Conservation (phyloP, 64 coral and sea anemone genomes). For the Pocillopora verrucosa region DNA sequence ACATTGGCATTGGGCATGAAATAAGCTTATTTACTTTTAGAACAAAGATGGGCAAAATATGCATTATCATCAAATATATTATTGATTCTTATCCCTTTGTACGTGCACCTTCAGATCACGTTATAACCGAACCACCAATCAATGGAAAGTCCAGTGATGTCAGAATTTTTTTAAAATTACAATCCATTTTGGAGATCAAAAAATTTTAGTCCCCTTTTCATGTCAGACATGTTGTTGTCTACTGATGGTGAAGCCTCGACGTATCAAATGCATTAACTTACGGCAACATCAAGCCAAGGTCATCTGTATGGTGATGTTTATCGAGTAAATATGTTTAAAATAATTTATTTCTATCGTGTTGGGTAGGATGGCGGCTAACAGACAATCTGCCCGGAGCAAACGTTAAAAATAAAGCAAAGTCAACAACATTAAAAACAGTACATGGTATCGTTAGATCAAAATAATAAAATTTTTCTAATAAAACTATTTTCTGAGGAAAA, state of each 20-base stretch:
- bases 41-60: background rate
- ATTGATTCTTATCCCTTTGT: background rate
- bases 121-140: background rate
- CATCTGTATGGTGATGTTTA: background rate
- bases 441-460: background rate
- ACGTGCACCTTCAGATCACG: background rate
- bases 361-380: background rate
- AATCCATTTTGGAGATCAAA: background rate
- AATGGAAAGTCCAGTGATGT: background rate
- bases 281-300: background rate
- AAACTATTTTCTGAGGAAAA: background rate
- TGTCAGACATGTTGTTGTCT: background rate
- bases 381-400: background rate
- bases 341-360: background rate
- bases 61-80: background rate
- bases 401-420: background rate
- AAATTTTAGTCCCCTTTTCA: background rate
- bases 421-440: background rate
- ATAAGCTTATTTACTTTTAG: slow-evolving; percentile 7
- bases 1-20: background rate
- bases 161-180: background rate
- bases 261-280: background rate
- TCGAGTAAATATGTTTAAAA: background rate
- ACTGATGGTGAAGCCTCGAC: background rate
- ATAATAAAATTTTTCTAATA: background rate